Percentiles rank a stretch among this genome's conserved stretches.
Conservation (phyloP, 2,797 vertebrate genomes). For the Pseudocheirus occidentalis region DNA sequence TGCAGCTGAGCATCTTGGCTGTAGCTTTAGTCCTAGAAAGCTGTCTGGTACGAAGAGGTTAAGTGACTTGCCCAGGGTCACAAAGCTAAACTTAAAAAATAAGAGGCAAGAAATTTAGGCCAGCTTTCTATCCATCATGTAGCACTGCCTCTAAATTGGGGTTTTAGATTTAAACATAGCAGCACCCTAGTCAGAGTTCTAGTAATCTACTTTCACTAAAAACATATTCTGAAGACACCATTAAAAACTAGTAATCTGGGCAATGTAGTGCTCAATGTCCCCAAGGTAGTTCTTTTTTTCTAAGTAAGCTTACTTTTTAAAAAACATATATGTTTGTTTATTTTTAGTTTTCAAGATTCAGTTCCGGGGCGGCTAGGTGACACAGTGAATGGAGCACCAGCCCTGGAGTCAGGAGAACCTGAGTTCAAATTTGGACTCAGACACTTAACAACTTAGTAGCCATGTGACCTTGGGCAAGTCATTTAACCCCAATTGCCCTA, state of each 20-base stretch:
- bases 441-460: too few relatives aligned
- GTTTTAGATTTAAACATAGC: not conserved
- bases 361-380: too few relatives aligned
- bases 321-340: too few relatives aligned
- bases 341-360: too few relatives aligned
- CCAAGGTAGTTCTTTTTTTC: conserved; percentile 47
- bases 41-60: not conserved
- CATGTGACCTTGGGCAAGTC: too few relatives aligned
- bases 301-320: conserved; percentile 28
- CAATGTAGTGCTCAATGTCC: not conserved
- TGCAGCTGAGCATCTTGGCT: not conserved
- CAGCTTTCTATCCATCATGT: not conserved
- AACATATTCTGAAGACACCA: not conserved
- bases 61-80: not conserved
- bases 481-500: too few relatives aligned
- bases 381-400: too few relatives aligned
- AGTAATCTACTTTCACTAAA: conserved; percentile 40
- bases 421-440: too few relatives aligned
- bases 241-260: not conserved
- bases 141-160: not conserved
- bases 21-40: not conserved
- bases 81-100: not conserved
- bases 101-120: not conserved
- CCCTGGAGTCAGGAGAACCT: too few relatives aligned
- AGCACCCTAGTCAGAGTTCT: conserved; percentile 23